Evolutionary conservation across 2,113 vertebrate genomes (phyloP).

Genomic region (Brachirus orientalis): DNA sequence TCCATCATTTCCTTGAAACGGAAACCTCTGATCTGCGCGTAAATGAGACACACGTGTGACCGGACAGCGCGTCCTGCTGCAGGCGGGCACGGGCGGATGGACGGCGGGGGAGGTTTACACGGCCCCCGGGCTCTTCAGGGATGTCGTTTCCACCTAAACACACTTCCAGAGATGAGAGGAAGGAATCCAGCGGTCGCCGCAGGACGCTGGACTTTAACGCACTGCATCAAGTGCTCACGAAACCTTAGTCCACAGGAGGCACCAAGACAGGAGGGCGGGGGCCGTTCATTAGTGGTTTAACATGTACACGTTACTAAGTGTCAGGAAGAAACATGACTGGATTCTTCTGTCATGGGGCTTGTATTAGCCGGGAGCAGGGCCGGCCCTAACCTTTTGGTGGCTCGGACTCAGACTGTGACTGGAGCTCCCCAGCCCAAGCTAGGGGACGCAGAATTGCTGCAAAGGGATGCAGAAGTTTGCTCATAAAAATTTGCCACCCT

Average conservation of each 20-base stretch:
- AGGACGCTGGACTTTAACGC: conserved; percentile 39
- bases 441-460: too few species aligned
- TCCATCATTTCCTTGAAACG: conserved; percentile 60
- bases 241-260: conserved; percentile 39
- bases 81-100: neutral
- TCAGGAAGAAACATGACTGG: neutral
- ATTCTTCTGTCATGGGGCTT: too few species aligned
- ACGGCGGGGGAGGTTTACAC: neutral
- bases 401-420: too few species aligned
- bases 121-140: conserved; percentile 24
- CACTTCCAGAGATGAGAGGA: conserved; percentile 44
- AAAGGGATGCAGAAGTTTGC: too few species aligned
- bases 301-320: conserved; percentile 10
- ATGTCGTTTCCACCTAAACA: neutral
- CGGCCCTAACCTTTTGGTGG: too few species aligned
- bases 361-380: too few species aligned
- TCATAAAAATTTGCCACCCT: too few species aligned
- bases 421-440: too few species aligned
- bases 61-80: neutral
- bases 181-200: conserved; percentile 39
- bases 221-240: conserved; percentile 36
- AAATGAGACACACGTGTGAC: conserved; percentile 67
- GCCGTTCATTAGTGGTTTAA: conserved; percentile 41
- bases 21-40: conserved; percentile 36
- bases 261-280: conserved; percentile 6